Conservation (phyloP, 2,888 invertebrate species). For the Acrobasis repandana region DNA sequence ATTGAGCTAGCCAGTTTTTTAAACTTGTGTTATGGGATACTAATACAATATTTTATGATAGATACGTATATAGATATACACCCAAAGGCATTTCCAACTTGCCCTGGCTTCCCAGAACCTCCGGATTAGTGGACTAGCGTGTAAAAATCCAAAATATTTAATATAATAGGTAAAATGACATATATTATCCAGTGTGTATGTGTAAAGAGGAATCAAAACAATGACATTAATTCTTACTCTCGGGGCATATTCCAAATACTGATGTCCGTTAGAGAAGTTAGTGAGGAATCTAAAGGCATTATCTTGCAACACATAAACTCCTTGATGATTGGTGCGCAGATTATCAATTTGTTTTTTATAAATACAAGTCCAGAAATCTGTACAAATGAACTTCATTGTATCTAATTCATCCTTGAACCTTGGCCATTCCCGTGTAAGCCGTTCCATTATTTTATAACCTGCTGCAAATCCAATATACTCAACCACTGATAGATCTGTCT, state of each 20-base stretch:
- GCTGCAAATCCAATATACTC: constrained; percentile 94
- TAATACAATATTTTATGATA: too few relatives aligned
- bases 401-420: constrained; percentile 98
- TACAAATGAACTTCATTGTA: constrained; percentile 99
- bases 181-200: too few relatives aligned
- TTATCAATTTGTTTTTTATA: constrained; percentile 99
- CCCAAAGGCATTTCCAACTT: too few relatives aligned
- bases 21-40: too few relatives aligned
- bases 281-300: constrained; percentile 96
- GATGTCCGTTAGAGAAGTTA: constrained; percentile 93
- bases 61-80: too few relatives aligned
- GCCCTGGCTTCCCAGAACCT: too few relatives aligned
- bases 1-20: too few relatives aligned
- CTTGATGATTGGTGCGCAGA: constrained; percentile 98
- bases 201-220: too few relatives aligned
- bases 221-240: constrained; percentile 80
- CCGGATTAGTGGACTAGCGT: too few relatives aligned
- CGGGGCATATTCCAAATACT: constrained; percentile 95
- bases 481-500: constrained; percentile 87
- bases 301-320: constrained; percentile 98
- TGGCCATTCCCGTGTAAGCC: constrained; percentile 94
- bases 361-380: constrained; percentile 99
- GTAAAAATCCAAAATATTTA: too few relatives aligned
- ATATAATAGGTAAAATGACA: too few relatives aligned
- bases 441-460: constrained; percentile 92